Evolutionary conservation across 2,113 vertebrate species (phyloP), one percentile per base, ranked within the genome.

Genomic region (Ivindomyrus marchei): DNA sequence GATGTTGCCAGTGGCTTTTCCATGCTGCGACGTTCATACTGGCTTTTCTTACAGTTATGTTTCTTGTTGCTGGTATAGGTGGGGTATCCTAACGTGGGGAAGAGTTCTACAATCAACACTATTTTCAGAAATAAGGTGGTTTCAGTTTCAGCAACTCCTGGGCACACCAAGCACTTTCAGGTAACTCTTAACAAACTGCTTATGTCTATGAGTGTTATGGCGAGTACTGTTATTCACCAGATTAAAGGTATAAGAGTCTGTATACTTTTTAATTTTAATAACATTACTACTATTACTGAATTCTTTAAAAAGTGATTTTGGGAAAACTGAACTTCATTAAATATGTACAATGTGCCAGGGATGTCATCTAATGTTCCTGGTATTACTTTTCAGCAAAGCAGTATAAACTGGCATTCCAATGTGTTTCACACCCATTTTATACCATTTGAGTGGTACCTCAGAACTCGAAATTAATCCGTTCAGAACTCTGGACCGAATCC

Each of bases 131-230:
- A 99, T 93, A 99, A 99, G 95, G 99, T 98, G 91, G 98, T 99
- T 39, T 99, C 98, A 0, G 98, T 99, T 77, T 99, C 98, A 80
- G 97, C 98, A 46, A 99, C 98, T 0, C 98, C 98, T 4, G 98
- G 98, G 85, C 98, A 96, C 94, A 99, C 98, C 0, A 99, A 99
- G 91, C 98, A 99, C 92, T 99, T 99, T 91, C 98, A 99, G 98
- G 98, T 99, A 97, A 31, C 47, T 15, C 13, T 10, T 36, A 49
- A 83, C 19, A 45, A 85, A 85, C 42, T 46, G 42, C 42, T 47
- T 47, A 24, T 85, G 36, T 85, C 19, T 46, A 3, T 21, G 39
- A 85, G 24, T 83, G 27, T n/a, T 10, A 47, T 47, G 21, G 17
- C 24, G 8, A 46, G 83, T 46, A 46, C 39, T 10, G 45, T 85